Conservation (phyloP, 2,888 invertebrate genomes). For the Dione vanillae region DNA sequence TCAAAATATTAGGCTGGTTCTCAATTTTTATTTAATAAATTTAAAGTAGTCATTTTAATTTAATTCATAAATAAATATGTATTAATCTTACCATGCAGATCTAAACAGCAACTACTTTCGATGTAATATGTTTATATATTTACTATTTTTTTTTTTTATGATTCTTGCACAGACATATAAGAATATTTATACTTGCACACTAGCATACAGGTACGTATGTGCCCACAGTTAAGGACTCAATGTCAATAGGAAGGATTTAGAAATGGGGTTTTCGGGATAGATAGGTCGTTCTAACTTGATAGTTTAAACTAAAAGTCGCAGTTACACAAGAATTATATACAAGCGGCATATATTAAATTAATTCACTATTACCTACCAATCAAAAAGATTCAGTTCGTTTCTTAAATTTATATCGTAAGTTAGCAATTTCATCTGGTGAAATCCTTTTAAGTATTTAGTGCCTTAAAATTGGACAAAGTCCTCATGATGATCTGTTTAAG, state of each 20-base stretch:
- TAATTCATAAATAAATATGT: not conserved
- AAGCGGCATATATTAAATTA: not conserved
- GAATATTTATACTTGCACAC: not conserved
- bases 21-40: not conserved
- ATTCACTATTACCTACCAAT: not conserved
- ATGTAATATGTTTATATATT: too few relatives aligned
- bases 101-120: not conserved
- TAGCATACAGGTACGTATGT: slow-evolving; percentile 34
- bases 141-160: too few relatives aligned
- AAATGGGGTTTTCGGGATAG: not conserved
- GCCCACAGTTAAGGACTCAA: slow-evolving; percentile 67
- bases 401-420: too few relatives aligned
- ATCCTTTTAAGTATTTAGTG: too few relatives aligned
- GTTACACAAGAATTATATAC: slow-evolving; percentile 1
- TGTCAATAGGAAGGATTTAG: slow-evolving; percentile 50
- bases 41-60: not conserved
- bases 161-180: too few relatives aligned
- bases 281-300: not conserved
- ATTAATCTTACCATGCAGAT: not conserved
- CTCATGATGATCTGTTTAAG: too few relatives aligned
- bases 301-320: not conserved
- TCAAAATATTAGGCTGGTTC: not conserved
- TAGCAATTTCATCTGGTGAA: too few relatives aligned
- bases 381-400: too few relatives aligned
- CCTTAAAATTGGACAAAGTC: too few relatives aligned